These are phyloP conservation scores for Cephalopholis sonnerati DNA, from an alignment of 2,113 vertebrate species.

Conservation along the genomic window DNA sequence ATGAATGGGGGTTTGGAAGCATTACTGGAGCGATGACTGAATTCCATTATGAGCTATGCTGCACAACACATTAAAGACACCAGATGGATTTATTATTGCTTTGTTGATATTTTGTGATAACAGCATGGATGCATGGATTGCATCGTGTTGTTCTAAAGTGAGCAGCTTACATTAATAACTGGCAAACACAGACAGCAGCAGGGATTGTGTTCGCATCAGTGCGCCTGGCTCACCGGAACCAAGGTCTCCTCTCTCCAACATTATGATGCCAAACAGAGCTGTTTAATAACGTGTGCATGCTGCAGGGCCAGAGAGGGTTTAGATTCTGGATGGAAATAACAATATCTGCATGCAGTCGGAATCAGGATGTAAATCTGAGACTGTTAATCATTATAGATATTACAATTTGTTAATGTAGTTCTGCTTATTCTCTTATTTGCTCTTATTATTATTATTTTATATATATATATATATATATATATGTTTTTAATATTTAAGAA, in stretches of 20 bases:
- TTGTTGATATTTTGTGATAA: neutral
- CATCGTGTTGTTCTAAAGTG: neutral
- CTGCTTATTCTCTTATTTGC: too few species aligned
- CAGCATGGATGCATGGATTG: neutral
- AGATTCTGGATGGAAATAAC: neutral
- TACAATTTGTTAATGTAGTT: neutral
- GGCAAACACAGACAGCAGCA: neutral
- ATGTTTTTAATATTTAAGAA: neutral
- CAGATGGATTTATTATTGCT: neutral
- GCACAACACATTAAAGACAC: neutral
- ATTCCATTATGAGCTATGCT: neutral
- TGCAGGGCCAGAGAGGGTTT: neutral
- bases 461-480: too few species aligned
- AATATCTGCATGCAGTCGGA: neutral
- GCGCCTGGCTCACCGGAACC: slow-evolving; percentile 1
- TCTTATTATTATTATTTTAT: too few species aligned
- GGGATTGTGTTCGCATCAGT: slow-evolving; percentile 10
- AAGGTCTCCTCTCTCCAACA: slow-evolving; percentile 14
- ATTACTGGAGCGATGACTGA: neutral
- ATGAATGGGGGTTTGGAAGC: neutral
- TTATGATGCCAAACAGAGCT: neutral
- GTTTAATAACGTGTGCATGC: neutral
- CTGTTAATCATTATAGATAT: neutral
- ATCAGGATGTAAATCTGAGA: neutral
- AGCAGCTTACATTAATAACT: neutral